phyloP scores from a whole-genome alignment of 1,140 invertebrate genomes.

The Macrosteles quadrilineatus region DNA sequence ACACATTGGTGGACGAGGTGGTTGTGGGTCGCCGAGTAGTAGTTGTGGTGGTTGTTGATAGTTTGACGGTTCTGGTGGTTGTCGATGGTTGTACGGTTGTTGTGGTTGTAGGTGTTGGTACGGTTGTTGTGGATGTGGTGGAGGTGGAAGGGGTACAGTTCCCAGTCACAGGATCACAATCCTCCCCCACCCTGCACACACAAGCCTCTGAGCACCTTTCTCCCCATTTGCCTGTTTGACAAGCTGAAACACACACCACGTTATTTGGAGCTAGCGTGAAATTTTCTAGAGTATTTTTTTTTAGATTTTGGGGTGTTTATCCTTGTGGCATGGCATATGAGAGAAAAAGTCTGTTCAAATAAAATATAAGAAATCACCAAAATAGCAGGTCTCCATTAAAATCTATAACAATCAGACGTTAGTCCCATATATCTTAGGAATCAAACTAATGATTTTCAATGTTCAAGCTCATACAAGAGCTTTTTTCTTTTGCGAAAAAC shows the following conservation, averaged over 20 bases:
- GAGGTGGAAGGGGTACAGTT: conserved; percentile 53
- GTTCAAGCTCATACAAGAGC: too few species aligned
- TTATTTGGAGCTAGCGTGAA: too few species aligned
- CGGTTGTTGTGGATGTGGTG: background rate
- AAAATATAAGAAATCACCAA: too few species aligned
- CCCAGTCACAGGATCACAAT: conserved; percentile 73
- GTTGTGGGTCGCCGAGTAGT: background rate
- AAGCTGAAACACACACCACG: conserved; percentile 63
- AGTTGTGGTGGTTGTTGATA: background rate
- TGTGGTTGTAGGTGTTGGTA: background rate
- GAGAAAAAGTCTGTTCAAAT: too few species aligned
- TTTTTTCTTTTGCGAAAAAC: too few species aligned
- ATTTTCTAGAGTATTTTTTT: too few species aligned
- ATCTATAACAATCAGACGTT: too few species aligned
- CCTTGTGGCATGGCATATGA: too few species aligned
- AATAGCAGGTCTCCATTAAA: too few species aligned
- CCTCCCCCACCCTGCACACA: conserved; percentile 72
- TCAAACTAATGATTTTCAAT: too few species aligned
- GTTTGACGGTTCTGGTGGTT: background rate
- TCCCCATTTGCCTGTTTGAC: conserved; percentile 85
- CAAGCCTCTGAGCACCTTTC: conserved; percentile 81
- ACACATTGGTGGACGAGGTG: background rate
- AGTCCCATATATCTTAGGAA: too few species aligned
- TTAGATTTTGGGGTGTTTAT: too few species aligned
- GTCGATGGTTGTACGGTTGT: background rate